These are phyloP conservation scores for Tachina lurida DNA, from an alignment of 2,888 invertebrate genomes.

Conservation along the genomic window DNA sequence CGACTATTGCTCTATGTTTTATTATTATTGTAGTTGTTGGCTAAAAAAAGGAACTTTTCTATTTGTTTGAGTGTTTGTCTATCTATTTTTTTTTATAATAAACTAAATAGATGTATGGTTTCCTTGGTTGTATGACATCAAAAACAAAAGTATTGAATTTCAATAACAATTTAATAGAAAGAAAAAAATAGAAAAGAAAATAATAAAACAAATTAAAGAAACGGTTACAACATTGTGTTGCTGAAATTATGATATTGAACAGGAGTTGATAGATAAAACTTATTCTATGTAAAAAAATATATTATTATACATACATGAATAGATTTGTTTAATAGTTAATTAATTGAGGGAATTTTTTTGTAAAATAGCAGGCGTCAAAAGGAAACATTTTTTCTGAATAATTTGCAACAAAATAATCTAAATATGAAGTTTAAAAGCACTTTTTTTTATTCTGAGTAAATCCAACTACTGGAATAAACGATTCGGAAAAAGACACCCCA, in stretches of 20 bases:
- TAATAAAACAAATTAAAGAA: conserved; percentile 8
- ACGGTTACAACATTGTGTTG: conserved; percentile 5
- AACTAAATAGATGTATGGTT: conserved; percentile 62
- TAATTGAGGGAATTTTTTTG: not conserved
- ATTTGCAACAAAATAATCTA: not conserved
- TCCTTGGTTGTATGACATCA: conserved; percentile 61
- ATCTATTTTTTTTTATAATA: conserved; percentile 42
- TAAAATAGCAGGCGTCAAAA: too few relatives aligned
- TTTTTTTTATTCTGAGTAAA: too few relatives aligned
- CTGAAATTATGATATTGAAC: conserved; percentile 1
- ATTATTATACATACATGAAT: not conserved
- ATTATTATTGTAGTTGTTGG: conserved; percentile 14
- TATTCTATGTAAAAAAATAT: not conserved
- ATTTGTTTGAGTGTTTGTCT: conserved; percentile 15
- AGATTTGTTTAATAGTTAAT: conserved; percentile 28
- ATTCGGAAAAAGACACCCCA: too few relatives aligned
- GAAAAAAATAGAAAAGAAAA: not conserved
- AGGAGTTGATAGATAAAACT: not conserved
- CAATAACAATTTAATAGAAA: conserved; percentile 57
- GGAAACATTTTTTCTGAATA: not conserved
- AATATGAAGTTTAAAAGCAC: too few relatives aligned
- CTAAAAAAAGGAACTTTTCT: conserved; percentile 30
- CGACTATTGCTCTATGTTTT: not conserved
- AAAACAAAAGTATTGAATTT: conserved; percentile 66
- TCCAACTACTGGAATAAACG: too few relatives aligned